A percentile compares a stretch with the other conserved stretches of the same genome.
Conservation (phyloP, 2,888 invertebrate species). For the Volucella zonaria region DNA sequence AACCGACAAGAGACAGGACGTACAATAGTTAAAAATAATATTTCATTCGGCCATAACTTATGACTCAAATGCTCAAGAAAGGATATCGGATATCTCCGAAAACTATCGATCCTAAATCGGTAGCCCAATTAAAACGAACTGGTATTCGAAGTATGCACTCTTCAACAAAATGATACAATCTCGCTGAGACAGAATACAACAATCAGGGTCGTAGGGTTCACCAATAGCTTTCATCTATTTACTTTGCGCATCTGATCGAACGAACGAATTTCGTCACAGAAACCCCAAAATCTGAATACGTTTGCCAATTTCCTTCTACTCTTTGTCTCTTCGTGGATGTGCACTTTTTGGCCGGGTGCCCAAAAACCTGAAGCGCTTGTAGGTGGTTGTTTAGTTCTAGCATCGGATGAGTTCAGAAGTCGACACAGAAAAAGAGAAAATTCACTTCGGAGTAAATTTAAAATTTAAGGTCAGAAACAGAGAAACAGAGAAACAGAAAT, state of each 20-base stretch:
- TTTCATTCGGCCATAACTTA: slow-evolving; percentile 37
- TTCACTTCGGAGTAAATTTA: slow-evolving; percentile 38
- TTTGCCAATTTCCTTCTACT: slow-evolving; percentile 59
- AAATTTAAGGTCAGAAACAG: slow-evolving; percentile 56
- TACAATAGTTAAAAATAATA: slow-evolving; percentile 35
- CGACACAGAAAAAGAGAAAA: slow-evolving; percentile 13
- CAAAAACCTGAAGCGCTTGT: slow-evolving; percentile 37
- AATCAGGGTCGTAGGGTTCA: slow-evolving; percentile 64
- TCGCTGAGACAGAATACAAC: slow-evolving; percentile 49
- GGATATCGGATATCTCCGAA: too few relatives aligned
- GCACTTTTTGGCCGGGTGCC: slow-evolving; percentile 46
- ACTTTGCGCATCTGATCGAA: slow-evolving; percentile 40
- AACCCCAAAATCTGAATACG: slow-evolving; percentile 52
- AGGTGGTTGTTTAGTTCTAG: slow-evolving; percentile 64
- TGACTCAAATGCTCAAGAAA: neutral
- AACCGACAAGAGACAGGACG: neutral
- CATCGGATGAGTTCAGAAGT: slow-evolving; percentile 32
- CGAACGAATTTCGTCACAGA: slow-evolving; percentile 56
- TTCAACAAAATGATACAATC: slow-evolving; percentile 34
- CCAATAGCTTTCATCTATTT: slow-evolving; percentile 21
- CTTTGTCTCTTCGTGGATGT: slow-evolving; percentile 5
- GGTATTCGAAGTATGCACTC: slow-evolving; percentile 45
- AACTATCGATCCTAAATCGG: too few relatives aligned
- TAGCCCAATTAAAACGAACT: slow-evolving; percentile 31
- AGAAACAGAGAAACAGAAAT: slow-evolving; percentile 21